Base-by-base conservation (phyloP, 1,140 invertebrate species). In the Aleiodes sp. region DNA sequence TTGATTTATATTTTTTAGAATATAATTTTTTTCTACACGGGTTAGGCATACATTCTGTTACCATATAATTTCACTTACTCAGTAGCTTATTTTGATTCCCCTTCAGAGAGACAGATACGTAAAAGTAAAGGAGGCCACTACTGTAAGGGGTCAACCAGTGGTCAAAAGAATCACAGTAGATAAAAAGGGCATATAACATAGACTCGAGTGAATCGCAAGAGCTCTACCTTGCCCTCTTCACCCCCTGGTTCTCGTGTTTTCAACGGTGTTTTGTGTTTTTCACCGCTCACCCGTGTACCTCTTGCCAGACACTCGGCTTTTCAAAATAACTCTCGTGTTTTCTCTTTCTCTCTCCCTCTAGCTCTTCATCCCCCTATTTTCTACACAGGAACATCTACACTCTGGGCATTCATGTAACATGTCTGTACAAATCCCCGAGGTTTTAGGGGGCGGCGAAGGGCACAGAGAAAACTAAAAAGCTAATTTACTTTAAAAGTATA, bases 401-500 rank as follows among this genome's bases (percentile, higher is more conserved):
- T 31, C 19, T 12, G n/a, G 12, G 16, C 56, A 82, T 80, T 78
- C 74, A 78, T 73, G 70, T 76, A 82, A 77, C 78, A 78, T 80
- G 35, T 43, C 31, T 70, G 29, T 59, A 46, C 35, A 63, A 24
- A 33, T 31, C 56, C 26, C 7, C n/a, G 46, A 43, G 21, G 76
- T 83, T 85, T 84, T 82, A 77, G 33, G 35, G 52, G 14, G 43
- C 28, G n/a, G 12, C 14, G 10, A 14, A 29, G n/a, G 35, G 4
- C 14, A 16, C 80, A 77, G 75, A 77, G 77, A 80, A 85, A 86
- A 86, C 84, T 86, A 83, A 85, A 86, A 85, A 86, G 85, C 83
- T 86, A 85, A 86, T 86, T 86, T 86, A 85, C 83, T 85, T 86
- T 84, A 85, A 85, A 85, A 85, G 84, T 85, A 85, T 84, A 76